Percentiles rank a stretch among this genome's conserved stretches.
phyloP scores from a whole-genome alignment of 2,113 vertebrate species.

The Toxotes chatareus region DNA sequence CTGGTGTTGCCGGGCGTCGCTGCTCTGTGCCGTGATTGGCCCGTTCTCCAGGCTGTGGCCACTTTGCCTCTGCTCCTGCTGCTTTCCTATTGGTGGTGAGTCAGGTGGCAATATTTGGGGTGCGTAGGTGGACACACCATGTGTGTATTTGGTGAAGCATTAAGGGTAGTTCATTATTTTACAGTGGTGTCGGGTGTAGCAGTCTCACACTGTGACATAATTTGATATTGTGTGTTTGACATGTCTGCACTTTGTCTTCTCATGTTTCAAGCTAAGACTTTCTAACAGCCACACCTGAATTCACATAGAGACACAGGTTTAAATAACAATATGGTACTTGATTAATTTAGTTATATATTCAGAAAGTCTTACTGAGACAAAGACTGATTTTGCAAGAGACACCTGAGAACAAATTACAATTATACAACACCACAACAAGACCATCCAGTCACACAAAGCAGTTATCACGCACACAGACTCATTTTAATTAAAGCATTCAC shows the following conservation, averaged over 20 bases:
- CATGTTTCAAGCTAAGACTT: neutral
- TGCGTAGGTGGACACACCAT: neutral
- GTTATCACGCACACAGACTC: neutral
- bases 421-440: neutral
- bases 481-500: neutral
- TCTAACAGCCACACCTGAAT: neutral
- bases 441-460: neutral
- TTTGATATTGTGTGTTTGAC: neutral
- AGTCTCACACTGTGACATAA: neutral
- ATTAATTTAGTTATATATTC: neutral
- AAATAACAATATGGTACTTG: neutral
- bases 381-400: neutral
- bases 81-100: slow-evolving; percentile 91
- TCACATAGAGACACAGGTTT: neutral
- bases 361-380: neutral
- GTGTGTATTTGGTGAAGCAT: neutral
- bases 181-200: neutral
- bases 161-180: neutral
- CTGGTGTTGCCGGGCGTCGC: slow-evolving; percentile 89
- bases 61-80: slow-evolving; percentile 86
- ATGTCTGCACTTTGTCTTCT: neutral
- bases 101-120: neutral
- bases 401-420: neutral
- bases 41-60: slow-evolving; percentile 88
- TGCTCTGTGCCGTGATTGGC: slow-evolving; percentile 86